Evolutionary conservation across 92 coral and sea anemone species (phyloP), one percentile per base, ranked within the genome.

Genomic region (Porites rus): DNA sequence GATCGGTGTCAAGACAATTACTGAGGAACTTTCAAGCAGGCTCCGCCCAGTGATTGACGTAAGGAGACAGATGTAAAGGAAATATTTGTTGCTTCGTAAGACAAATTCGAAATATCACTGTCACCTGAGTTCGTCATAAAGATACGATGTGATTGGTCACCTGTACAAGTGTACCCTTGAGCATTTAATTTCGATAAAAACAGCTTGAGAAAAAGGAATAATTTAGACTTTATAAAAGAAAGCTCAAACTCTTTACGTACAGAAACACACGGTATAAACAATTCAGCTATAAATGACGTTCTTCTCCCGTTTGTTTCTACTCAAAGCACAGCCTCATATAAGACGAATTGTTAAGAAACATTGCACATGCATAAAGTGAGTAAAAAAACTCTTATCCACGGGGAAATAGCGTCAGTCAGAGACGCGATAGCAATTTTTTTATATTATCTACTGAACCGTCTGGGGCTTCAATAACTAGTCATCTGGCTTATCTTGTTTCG

Each of bases 31-130:
- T 20, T 20, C 21, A 8, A n/a, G 9, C 16, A 13, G 77, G 19
- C 17, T 43, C 9, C 18, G 58, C 86, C 46, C 7, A 8, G 28
- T 13, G 54, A 19, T 70, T 70, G 86, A 67, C 77, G 22, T 53
- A 68, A 69, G 43, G 9, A 58, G 14, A 69, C 43, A 70, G 62
- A 58, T 69, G 69, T 18, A 51, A 81, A 69, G 31, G 7, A 58
- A 81, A 59, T 52, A 80, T 70, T 59, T 81, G 77, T 31, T 79
- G 17, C 28, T 59, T 50, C n/a, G 77, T 56, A 77, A 58, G 58
- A 70, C 31, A 38, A 81, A 25, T 81, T 38, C 71, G 86, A 81
- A 81, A 81, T 81, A 81, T 81, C 77, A 38, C 86, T 54, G 43
- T 70, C 66, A 56, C 58, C 78, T 70, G 38, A 54, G 38, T 12